A percentile compares a stretch with the other conserved stretches of the same genome.
Evolutionary conservation across 2,888 invertebrate genomes (phyloP).

Genomic region (Pteria penguin): DNA sequence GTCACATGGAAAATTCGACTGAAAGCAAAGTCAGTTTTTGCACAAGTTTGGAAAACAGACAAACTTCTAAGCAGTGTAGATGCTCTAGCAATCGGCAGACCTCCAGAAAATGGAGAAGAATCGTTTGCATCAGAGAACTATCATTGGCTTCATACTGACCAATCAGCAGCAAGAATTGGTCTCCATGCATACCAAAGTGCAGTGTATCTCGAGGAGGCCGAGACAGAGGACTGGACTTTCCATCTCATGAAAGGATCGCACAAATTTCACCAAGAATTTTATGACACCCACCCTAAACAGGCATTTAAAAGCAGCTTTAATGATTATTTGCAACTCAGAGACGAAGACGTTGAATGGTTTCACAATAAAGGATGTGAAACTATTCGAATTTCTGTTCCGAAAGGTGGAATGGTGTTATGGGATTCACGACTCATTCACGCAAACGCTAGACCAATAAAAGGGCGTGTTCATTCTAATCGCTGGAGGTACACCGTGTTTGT

Average conservation of each 20-base stretch:
- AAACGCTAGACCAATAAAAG: slow-evolving; percentile 65
- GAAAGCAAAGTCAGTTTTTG: slow-evolving; percentile 67
- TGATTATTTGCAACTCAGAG: slow-evolving; percentile 36
- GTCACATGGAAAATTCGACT: slow-evolving; percentile 70
- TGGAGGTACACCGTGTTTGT: slow-evolving; percentile 71
- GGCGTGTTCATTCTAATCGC: slow-evolving; percentile 55
- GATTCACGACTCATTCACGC: slow-evolving; percentile 74
- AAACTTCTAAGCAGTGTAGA: slow-evolving; percentile 71
- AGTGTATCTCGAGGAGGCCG: slow-evolving; percentile 64
- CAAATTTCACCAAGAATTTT: slow-evolving; percentile 53
- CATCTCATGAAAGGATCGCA: slow-evolving; percentile 64
- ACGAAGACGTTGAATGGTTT: slow-evolving; percentile 52
- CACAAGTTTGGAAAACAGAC: slow-evolving; percentile 70
- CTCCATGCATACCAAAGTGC: slow-evolving; percentile 73
- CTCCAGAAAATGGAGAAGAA: slow-evolving; percentile 69
- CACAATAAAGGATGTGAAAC: slow-evolving; percentile 53
- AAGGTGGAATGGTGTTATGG: slow-evolving; percentile 75
- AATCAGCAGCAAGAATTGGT: slow-evolving; percentile 61
- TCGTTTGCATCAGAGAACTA: slow-evolving; percentile 46
- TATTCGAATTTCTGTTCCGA: slow-evolving; percentile 65
- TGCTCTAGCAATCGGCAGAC: slow-evolving; percentile 72
- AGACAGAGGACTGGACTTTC: slow-evolving; percentile 65
- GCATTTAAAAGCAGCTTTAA: slow-evolving; percentile 35
- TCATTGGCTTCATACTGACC: slow-evolving; percentile 72
- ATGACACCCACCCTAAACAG: slow-evolving; percentile 33